Conservation (phyloP, 2,113 vertebrate genomes). For the Lampris megalopsis region DNA sequence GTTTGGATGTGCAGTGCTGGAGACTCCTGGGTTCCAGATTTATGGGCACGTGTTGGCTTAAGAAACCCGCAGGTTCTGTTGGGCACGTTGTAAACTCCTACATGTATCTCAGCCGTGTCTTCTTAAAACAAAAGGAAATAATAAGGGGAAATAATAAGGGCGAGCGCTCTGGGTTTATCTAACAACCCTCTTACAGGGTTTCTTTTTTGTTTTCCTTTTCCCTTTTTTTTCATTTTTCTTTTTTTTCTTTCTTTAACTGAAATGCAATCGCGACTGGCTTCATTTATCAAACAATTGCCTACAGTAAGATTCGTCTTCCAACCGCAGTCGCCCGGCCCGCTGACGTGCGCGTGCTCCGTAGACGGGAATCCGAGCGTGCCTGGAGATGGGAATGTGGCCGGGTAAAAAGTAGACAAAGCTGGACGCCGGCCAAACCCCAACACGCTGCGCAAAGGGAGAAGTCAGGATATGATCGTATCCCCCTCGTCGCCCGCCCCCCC, state of each 20-base stretch:
- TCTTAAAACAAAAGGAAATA: conserved; percentile 57
- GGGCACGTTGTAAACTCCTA: conserved; percentile 47
- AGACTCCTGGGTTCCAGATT: conserved; percentile 60
- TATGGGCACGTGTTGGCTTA: conserved; percentile 47
- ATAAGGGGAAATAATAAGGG: conserved; percentile 63
- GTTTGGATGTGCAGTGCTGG: conserved; percentile 55
- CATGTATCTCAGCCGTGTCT: conserved; percentile 56
- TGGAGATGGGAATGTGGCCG: conserved; percentile 70
- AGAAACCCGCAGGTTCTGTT: conserved; percentile 34
- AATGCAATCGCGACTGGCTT: conserved; percentile 56
- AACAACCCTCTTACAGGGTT: conserved; percentile 42
- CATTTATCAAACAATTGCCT: conserved; percentile 78
- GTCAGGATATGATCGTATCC: conserved; percentile 64
- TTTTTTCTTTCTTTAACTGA: conserved; percentile 49
- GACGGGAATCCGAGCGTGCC: conserved; percentile 67
- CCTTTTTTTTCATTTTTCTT: too few relatives aligned
- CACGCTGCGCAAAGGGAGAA: conserved; percentile 45
- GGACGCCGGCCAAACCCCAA: conserved; percentile 76
- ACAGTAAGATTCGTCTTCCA: conserved; percentile 68
- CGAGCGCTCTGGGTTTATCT: conserved; percentile 53
- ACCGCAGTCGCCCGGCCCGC: conserved; percentile 67
- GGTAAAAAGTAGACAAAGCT: conserved; percentile 73
- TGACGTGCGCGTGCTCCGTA: conserved; percentile 65
- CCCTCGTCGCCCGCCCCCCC: conserved; percentile 26
- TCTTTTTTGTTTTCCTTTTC: too few relatives aligned